phyloP scores from a whole-genome alignment of 1,140 invertebrate genomes.

The Cydia fagiglandana region DNA sequence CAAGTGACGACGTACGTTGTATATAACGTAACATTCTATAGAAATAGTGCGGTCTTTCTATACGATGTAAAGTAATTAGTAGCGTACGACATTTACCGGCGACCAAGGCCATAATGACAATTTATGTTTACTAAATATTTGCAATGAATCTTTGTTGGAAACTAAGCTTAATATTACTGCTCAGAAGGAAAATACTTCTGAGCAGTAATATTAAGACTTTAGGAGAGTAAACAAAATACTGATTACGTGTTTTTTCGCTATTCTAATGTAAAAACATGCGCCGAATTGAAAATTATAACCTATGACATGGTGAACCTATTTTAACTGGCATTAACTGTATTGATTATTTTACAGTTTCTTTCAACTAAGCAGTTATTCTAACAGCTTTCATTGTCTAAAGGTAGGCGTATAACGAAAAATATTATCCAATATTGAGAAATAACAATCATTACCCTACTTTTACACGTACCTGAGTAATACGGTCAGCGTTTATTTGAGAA shows the following conservation, averaged over 20 bases:
- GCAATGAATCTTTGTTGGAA: too few species aligned
- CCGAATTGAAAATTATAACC: neutral
- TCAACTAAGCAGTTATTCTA: neutral
- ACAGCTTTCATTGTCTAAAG: neutral
- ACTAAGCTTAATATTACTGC: too few species aligned
- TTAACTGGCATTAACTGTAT: neutral
- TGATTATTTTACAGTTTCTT: neutral
- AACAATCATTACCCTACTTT: constrained; percentile 58
- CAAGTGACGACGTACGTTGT: too few species aligned
- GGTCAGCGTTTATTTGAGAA: constrained; percentile 90
- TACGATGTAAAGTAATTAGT: too few species aligned
- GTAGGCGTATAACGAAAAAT: constrained; percentile 20
- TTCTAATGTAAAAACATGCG: neutral
- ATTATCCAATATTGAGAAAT: constrained; percentile 44
- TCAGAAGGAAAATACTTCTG: too few species aligned
- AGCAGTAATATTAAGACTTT: too few species aligned
- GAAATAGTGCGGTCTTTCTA: too few species aligned
- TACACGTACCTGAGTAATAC: constrained; percentile 85
- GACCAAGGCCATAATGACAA: too few species aligned
- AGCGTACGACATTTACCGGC: too few species aligned
- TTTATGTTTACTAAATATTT: too few species aligned
- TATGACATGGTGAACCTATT: neutral
- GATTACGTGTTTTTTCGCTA: neutral
- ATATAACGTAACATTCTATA: too few species aligned
- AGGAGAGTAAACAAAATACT: too few species aligned